Evolutionary conservation across 1,140 invertebrate species (phyloP), one percentile per base, ranked within the genome.

Genomic region (Sinonovacula constricta): DNA sequence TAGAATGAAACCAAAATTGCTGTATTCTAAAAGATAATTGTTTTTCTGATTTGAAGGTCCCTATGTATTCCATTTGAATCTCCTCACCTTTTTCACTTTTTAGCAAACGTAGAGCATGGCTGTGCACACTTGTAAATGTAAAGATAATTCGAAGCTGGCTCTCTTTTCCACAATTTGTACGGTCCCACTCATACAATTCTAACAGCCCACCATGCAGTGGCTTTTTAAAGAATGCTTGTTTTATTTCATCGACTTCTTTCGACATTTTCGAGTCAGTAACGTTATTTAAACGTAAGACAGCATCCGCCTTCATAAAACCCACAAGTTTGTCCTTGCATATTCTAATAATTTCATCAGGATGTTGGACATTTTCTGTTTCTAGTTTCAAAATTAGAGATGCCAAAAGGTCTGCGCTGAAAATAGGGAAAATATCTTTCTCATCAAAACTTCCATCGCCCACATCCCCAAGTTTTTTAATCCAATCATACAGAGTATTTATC

Each of bases 1-100:
- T 65, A 34, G 54, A 49, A 24, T 59, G 45, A 60, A 68, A 18
- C 80, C 80, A 86, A 53, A 81, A 86, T 0, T 70, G n/a, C 39
- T 82, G 62, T 1, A 86, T 60, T 60, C 51, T 77, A 1, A 33
- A 57, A 30, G 71, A 51, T 14, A 86, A 66, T 2, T 83, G 81
- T 69, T 84, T 86, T 69, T 86, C 84, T 22, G 84, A 84, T 66
- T 81, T 82, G 31, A 86, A 86, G 18, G 79, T 66, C n/a, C 81
- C 69, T 0, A 86, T 15, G 63, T 79, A 82, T 66, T 83, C 81
- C 26, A 68, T 49, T n/a, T 80, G 77, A 4, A 72, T 22, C 26
- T 28, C 24, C 26, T 28, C 24, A 7, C 49, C 1, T 30, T 15
- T 30, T 51, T 54, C 4, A 1, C 53, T 30, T 18, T 34, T 39